Percentiles rank a stretch among this genome's conserved stretches.
Conservation (phyloP, 2,888 invertebrate species). For the Apamea sordens region DNA sequence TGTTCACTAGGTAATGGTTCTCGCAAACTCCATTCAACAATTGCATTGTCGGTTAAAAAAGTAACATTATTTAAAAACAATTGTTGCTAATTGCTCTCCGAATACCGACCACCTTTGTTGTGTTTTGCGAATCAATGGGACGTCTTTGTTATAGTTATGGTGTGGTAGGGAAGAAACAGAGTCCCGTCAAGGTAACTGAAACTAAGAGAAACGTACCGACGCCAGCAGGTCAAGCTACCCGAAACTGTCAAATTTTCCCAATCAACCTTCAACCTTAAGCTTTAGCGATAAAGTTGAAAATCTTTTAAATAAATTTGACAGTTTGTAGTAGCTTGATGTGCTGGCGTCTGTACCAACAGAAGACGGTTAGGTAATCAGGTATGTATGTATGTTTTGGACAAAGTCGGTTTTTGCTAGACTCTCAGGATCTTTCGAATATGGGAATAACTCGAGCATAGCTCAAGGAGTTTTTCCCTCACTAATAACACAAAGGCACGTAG, state of each 20-base stretch:
- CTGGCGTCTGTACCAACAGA: not conserved
- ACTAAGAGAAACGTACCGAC: no score
- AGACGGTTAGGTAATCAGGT: not conserved
- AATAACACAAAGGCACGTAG: slow-evolving; percentile 35
- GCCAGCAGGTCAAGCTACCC: no score
- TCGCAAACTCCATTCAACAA: slow-evolving; percentile 10
- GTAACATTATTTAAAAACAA: slow-evolving; percentile 18
- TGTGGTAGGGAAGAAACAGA: not conserved
- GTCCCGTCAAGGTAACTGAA: not conserved
- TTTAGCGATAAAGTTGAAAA: no score
- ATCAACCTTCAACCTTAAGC: no score
- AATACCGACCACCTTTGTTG: slow-evolving; percentile 8
- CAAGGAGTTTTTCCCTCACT: slow-evolving; percentile 18
- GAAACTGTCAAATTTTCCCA: no score
- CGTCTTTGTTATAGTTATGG: not conserved
- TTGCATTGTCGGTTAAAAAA: slow-evolving; percentile 10
- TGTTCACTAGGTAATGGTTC: slow-evolving; percentile 10
- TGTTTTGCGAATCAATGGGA: not conserved
- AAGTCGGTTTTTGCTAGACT: not conserved
- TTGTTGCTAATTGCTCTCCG: slow-evolving; percentile 39
- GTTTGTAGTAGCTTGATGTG: no score
- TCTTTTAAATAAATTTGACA: no score
- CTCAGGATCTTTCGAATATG: not conserved
- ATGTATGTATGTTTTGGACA: no score
- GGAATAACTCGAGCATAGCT: not conserved